These are phyloP conservation scores for Lamproptera curius DNA, from an alignment of 2,888 invertebrate genomes.

Conservation along the genomic window DNA sequence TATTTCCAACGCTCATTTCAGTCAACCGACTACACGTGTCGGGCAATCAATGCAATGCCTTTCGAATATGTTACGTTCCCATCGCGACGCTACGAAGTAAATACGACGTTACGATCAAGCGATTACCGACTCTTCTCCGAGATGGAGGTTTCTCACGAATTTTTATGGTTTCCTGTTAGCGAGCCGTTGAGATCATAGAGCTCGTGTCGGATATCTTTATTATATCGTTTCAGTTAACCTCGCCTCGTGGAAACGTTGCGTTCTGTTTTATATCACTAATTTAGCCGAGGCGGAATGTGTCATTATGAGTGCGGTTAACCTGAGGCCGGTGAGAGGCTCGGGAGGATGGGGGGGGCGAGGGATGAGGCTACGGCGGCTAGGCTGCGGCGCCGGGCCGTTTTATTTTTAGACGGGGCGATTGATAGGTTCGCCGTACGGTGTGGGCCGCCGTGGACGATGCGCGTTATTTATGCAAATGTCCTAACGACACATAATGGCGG, in stretches of 20 bases:
- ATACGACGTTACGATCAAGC: constrained; percentile 33
- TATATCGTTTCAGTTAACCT: constrained; percentile 55
- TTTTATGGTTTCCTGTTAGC: constrained; percentile 74
- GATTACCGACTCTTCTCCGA: constrained; percentile 36
- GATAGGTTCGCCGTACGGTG: constrained; percentile 60
- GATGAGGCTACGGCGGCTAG: constrained; percentile 37
- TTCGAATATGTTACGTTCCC: constrained; percentile 32
- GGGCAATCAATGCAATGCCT: constrained; percentile 30
- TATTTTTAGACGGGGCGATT: constrained; percentile 67
- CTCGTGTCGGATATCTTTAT: constrained; percentile 64
- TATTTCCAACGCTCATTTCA: constrained; percentile 45
- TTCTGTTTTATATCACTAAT: constrained; percentile 58
- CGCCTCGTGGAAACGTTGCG: constrained; percentile 49
- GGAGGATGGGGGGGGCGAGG: constrained; percentile 33
- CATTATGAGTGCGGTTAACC: constrained; percentile 52
- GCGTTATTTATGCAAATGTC: constrained; percentile 74
- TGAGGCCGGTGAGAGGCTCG: constrained; percentile 34
- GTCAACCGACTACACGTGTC: constrained; percentile 44
- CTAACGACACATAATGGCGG: constrained; percentile 73
- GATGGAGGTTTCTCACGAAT: constrained; percentile 66
- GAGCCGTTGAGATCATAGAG: constrained; percentile 49
- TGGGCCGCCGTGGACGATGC: constrained; percentile 53
- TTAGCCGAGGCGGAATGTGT: constrained; percentile 52
- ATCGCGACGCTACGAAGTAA: constrained; percentile 10
- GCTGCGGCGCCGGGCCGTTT: constrained; percentile 50